Conservation (phyloP, 2,113 vertebrate species). For the Cryptotis parvus region DNA sequence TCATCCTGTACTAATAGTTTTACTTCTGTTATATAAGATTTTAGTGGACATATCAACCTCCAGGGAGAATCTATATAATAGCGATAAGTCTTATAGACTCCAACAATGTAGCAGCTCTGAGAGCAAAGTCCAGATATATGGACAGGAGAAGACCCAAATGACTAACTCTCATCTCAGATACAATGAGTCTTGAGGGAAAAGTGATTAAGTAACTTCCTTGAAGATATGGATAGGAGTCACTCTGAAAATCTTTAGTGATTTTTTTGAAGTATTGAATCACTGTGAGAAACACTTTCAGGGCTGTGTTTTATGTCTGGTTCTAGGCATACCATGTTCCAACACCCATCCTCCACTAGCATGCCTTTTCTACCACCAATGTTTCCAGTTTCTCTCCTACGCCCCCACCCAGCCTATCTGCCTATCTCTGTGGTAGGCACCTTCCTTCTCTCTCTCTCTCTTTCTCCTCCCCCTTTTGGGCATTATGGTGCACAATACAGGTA, state of each 20-base stretch:
- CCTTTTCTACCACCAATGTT: too few relatives aligned
- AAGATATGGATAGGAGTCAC: not conserved
- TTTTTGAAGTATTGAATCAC: too few relatives aligned
- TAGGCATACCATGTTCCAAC: too few relatives aligned
- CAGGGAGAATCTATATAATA: not conserved
- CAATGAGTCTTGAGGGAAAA: not conserved
- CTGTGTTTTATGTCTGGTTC: too few relatives aligned
- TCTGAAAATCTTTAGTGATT: not conserved
- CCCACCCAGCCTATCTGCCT: too few relatives aligned
- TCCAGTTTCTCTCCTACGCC: too few relatives aligned
- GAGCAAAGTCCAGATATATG: accelerated
- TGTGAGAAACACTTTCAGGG: too few relatives aligned
- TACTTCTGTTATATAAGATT: not conserved
- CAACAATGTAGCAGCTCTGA: not conserved
- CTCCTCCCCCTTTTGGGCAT: too few relatives aligned
- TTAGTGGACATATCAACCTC: not conserved
- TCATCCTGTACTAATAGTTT: not conserved
- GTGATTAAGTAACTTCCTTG: not conserved
- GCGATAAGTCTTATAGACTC: not conserved
- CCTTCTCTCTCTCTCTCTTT: too few relatives aligned
- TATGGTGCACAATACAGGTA: too few relatives aligned
- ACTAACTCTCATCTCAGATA: not conserved
- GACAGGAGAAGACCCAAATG: not conserved
- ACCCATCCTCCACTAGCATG: too few relatives aligned
- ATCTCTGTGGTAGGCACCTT: too few relatives aligned